Evolutionary conservation across 2,113 vertebrate species (phyloP).

Genomic region (Malurus melanocephalus): DNA sequence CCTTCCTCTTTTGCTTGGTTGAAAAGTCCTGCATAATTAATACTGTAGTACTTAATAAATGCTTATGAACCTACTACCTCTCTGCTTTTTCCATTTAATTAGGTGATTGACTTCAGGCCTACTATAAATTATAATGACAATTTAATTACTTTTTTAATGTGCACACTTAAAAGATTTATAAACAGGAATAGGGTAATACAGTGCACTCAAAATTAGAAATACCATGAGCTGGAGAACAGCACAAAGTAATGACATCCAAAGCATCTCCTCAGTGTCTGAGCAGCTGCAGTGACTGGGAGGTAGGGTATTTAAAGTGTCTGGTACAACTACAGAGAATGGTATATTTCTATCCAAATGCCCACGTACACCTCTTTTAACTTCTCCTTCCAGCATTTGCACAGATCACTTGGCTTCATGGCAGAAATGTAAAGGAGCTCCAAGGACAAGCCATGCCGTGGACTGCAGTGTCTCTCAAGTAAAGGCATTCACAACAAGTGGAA

Average conservation of each 20-base stretch:
- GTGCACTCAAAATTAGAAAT: conserved; percentile 12
- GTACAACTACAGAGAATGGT: not conserved
- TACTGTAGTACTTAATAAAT: conserved; percentile 75
- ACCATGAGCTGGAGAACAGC: not conserved
- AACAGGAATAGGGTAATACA: conserved; percentile 66
- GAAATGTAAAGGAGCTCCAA: not conserved
- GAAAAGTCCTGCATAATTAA: conserved; percentile 78
- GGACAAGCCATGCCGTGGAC: not conserved
- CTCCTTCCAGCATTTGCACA: not conserved
- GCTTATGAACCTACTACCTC: conserved; percentile 68
- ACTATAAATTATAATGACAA: conserved; percentile 78
- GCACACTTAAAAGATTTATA: conserved; percentile 80
- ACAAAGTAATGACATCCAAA: not conserved
- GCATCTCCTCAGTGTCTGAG: not conserved
- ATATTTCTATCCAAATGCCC: not conserved
- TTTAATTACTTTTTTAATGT: conserved; percentile 81
- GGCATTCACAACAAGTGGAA: not conserved
- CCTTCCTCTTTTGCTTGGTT: conserved; percentile 65
- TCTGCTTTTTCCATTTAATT: conserved; percentile 75
- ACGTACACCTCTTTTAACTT: not conserved
- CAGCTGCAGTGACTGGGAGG: not conserved
- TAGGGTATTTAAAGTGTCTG: not conserved
- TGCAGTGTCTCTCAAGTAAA: not conserved
- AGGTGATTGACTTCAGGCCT: conserved; percentile 76
- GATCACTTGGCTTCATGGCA: not conserved